These are phyloP conservation scores for Fragum whitleyi DNA, from an alignment of 2,888 invertebrate genomes.

Conservation along the genomic window DNA sequence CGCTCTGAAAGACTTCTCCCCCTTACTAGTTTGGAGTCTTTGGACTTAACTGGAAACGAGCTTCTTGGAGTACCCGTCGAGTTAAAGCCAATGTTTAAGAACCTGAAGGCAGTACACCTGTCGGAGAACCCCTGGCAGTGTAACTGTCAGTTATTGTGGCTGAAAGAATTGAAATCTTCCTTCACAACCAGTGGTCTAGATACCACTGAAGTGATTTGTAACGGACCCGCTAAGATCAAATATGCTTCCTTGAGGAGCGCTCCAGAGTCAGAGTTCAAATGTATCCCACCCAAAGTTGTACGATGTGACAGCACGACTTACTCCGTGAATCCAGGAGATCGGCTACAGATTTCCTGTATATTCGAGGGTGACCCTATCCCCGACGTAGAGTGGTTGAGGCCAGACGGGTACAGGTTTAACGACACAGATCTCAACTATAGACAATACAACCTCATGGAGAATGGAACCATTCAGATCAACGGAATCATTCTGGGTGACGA, in stretches of 20 bases:
- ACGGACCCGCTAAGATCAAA: constrained; percentile 59
- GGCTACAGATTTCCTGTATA: constrained; percentile 56
- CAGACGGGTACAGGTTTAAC: constrained; percentile 53
- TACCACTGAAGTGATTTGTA: constrained; percentile 61
- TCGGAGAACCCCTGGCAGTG: constrained; percentile 72
- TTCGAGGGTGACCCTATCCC: constrained; percentile 70
- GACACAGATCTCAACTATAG: constrained; percentile 42
- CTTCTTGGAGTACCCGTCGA: constrained; percentile 59
- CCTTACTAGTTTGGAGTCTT: constrained; percentile 44
- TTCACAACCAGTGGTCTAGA: constrained; percentile 48
- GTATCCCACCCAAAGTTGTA: constrained; percentile 65
- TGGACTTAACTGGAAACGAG: constrained; percentile 67
- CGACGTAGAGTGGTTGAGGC: constrained; percentile 63
- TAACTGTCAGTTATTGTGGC: constrained; percentile 70
- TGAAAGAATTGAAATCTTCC: constrained; percentile 55
- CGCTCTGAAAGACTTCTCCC: constrained; percentile 54
- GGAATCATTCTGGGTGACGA: constrained; percentile 46
- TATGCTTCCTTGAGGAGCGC: constrained; percentile 60
- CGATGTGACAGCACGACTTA: constrained; percentile 55
- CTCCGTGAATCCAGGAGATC: constrained; percentile 48
- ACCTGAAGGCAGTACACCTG: constrained; percentile 56
- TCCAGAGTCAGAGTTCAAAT: constrained; percentile 59
- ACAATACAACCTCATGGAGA: constrained; percentile 45
- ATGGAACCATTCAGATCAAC: constrained; percentile 64
- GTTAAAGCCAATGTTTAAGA: constrained; percentile 53